phyloP scores from a whole-genome alignment of 2,797 vertebrate species.

The Sciurus carolinensis region DNA sequence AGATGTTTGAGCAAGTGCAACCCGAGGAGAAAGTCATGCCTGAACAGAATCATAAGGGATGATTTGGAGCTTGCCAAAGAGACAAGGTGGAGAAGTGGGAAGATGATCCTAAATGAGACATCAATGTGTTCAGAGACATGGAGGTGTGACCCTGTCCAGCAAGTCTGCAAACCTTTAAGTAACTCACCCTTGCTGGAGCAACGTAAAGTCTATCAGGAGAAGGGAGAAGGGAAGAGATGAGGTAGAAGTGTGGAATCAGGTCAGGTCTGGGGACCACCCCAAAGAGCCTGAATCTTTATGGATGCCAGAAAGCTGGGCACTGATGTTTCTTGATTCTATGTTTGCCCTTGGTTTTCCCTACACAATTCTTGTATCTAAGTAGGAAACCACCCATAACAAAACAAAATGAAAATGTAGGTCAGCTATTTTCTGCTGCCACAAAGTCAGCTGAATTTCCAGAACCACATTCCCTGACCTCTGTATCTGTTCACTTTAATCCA shows the following conservation, averaged over 20 bases:
- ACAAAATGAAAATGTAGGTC: slow-evolving; percentile 57
- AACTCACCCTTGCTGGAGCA: background rate
- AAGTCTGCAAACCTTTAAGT: slow-evolving; percentile 22
- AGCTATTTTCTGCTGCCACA: slow-evolving; percentile 65
- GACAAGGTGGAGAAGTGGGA: background rate
- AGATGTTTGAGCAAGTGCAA: background rate
- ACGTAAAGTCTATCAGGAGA: background rate
- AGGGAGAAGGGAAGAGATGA: background rate
- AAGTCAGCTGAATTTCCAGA: slow-evolving; percentile 71
- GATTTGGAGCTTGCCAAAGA: slow-evolving; percentile 23
- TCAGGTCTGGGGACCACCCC: background rate
- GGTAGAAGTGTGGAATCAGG: background rate
- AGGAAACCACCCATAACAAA: slow-evolving; percentile 59
- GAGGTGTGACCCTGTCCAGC: background rate
- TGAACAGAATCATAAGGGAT: slow-evolving; percentile 11
- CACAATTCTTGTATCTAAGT: slow-evolving; percentile 47
- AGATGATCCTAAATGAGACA: background rate
- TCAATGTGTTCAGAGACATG: background rate
- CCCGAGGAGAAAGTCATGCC: background rate
- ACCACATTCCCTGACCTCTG: slow-evolving; percentile 56
- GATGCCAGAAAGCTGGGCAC: background rate
- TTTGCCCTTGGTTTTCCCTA: background rate
- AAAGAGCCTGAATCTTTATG: background rate
- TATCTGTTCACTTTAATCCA: slow-evolving; percentile 63
- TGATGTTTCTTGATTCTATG: background rate